Evolutionary conservation across 2,797 vertebrate genomes (phyloP).

Genomic region (Calcarius lapponicus): DNA sequence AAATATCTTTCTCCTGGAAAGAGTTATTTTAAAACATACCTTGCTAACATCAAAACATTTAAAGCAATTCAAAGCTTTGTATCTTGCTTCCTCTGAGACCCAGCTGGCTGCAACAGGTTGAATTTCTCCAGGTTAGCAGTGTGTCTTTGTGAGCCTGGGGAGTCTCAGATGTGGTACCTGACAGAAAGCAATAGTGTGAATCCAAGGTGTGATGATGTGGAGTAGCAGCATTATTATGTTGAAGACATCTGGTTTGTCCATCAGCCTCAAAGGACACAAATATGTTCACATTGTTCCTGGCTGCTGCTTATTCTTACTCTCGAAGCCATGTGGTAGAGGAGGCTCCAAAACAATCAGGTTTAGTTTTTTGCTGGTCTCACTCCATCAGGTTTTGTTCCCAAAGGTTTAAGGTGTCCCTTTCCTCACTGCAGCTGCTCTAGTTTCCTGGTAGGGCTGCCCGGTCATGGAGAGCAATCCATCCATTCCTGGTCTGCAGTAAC

Average conservation of each 20-base stretch:
- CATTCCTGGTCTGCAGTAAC: not conserved
- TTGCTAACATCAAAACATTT: not conserved
- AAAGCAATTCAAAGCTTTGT: not conserved
- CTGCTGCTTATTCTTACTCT: not conserved
- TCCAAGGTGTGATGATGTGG: not conserved
- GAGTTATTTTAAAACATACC: not conserved
- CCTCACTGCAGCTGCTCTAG: not conserved
- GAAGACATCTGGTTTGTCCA: not conserved
- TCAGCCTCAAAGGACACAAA: not conserved
- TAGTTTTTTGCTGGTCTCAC: not conserved
- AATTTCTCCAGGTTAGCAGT: not conserved
- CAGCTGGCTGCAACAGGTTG: not conserved
- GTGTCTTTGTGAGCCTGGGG: not conserved
- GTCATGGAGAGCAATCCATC: not conserved
- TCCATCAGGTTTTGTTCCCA: not conserved
- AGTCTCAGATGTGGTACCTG: not conserved
- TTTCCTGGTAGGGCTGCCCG: not conserved
- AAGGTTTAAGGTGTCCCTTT: not conserved
- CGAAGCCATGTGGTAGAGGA: not conserved
- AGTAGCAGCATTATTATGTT: not conserved
- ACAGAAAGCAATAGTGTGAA: not conserved
- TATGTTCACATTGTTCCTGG: rapidly evolving
- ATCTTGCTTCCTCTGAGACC: not conserved
- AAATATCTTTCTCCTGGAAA: not conserved
- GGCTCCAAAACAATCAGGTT: not conserved